Evolutionary conservation across 2,797 vertebrate genomes (phyloP).

Genomic region (Brachymystax lenok): DNA sequence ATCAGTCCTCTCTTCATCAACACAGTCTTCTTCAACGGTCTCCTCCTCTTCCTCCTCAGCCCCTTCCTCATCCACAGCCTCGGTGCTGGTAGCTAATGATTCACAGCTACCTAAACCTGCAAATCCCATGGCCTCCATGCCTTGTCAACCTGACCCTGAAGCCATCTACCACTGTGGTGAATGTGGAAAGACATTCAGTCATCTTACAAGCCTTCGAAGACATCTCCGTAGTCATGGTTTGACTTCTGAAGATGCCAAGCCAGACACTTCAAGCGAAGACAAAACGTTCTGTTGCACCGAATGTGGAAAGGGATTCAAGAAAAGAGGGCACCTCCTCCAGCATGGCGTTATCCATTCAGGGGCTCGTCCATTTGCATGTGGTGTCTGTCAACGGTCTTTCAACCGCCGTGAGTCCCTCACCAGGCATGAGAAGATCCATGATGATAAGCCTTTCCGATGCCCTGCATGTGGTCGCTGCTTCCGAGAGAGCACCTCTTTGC

Average conservation of each 20-base stretch:
- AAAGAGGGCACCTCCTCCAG: constrained; percentile 90
- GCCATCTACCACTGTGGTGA: constrained; percentile 87
- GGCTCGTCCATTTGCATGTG: constrained; percentile 87
- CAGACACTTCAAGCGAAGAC: constrained; percentile 76
- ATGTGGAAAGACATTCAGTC: constrained; percentile 90
- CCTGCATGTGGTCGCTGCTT: constrained; percentile 86
- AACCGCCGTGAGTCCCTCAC: constrained; percentile 92
- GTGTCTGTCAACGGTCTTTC: constrained; percentile 88
- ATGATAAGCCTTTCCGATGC: constrained; percentile 88
- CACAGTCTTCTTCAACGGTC: constrained; percentile 73
- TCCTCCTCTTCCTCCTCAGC: constrained; percentile 76
- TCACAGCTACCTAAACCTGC: constrained; percentile 76
- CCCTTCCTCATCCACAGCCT: constrained; percentile 74
- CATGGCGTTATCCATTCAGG: constrained; percentile 91
- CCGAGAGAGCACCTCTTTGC: constrained; percentile 79
- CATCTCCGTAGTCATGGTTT: constrained; percentile 90
- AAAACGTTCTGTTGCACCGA: constrained; percentile 87
- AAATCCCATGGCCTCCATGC: constrained; percentile 57
- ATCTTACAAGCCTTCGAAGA: constrained; percentile 90
- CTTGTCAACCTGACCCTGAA: constrained; percentile 75
- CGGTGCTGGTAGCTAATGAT: constrained; percentile 76
- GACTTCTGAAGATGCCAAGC: constrained; percentile 60
- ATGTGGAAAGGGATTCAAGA: constrained; percentile 91
- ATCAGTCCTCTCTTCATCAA: constrained; percentile 72
- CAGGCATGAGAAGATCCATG: constrained; percentile 91